phyloP scores from a whole-genome alignment of 1,140 invertebrate genomes.

The Sarcophaga bullata region DNA sequence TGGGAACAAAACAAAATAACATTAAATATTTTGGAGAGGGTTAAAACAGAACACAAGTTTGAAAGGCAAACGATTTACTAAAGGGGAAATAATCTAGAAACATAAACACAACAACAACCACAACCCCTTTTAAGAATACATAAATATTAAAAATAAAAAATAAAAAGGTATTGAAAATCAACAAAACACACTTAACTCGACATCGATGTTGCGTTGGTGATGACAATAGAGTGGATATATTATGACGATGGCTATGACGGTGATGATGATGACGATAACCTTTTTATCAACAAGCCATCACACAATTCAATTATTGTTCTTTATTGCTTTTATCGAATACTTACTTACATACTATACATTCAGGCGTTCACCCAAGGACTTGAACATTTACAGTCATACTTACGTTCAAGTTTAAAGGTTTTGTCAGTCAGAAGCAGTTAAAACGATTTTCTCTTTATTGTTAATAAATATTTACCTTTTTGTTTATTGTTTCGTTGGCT shows the following conservation, averaged over 20 bases:
- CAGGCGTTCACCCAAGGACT: neutral
- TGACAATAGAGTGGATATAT: too few species aligned
- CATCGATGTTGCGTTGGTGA: slow-evolving; percentile 16
- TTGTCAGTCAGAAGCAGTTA: slow-evolving; percentile 1
- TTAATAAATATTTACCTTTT: too few species aligned
- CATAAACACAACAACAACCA: neutral
- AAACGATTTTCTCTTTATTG: neutral
- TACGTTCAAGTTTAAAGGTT: neutral
- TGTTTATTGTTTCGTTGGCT: too few species aligned
- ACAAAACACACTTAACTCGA: slow-evolving; percentile 25
- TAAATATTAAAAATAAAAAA: slow-evolving; percentile 29
- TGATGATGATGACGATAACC: slow-evolving; percentile 9
- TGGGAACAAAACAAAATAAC: too few species aligned
- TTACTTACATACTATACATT: neutral
- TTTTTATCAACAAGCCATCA: slow-evolving; percentile 34
- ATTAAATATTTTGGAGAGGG: too few species aligned
- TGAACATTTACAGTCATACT: neutral
- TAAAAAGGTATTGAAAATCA: neutral
- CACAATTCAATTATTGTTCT: slow-evolving; percentile 31
- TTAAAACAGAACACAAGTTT: too few species aligned
- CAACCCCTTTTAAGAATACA: neutral
- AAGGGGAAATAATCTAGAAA: neutral
- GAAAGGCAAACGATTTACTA: too few species aligned
- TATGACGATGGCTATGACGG: neutral
- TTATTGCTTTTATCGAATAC: neutral